These are phyloP conservation scores for Molossus molossus DNA, from an alignment of 2,797 vertebrate genomes.

Conservation along the genomic window DNA sequence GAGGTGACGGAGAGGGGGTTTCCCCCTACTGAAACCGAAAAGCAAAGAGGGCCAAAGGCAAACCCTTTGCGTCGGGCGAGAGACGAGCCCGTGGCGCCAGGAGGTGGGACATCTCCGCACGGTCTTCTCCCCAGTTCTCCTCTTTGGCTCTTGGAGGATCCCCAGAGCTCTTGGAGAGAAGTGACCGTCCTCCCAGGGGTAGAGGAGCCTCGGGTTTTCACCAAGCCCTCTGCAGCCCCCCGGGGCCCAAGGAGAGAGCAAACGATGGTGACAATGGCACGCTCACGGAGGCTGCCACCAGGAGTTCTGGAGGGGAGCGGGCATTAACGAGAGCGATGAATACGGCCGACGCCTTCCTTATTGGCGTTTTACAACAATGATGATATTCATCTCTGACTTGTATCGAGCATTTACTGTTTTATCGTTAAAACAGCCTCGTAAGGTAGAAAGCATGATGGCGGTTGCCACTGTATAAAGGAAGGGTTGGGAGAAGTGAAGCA, in stretches of 20 bases:
- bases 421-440: rapidly evolving
- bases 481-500: background rate
- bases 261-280: rapidly evolving
- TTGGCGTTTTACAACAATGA: rapidly evolving
- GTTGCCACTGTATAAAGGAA: background rate
- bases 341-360: background rate
- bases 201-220: background rate
- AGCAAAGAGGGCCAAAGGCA: background rate
- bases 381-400: rapidly evolving
- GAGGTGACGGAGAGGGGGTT: constrained; percentile 85
- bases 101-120: background rate
- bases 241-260: rapidly evolving
- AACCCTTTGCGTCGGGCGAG: background rate
- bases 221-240: rapidly evolving
- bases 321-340: rapidly evolving
- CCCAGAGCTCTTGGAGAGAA: background rate
- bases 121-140: background rate
- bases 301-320: background rate
- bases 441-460: background rate
- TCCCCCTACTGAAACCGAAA: constrained; percentile 68
- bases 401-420: rapidly evolving
- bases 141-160: background rate
- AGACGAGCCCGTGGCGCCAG: rapidly evolving
- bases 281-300: rapidly evolving
- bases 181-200: background rate